Conservation (phyloP, 2,113 vertebrate species). For the Verasper variegatus region DNA sequence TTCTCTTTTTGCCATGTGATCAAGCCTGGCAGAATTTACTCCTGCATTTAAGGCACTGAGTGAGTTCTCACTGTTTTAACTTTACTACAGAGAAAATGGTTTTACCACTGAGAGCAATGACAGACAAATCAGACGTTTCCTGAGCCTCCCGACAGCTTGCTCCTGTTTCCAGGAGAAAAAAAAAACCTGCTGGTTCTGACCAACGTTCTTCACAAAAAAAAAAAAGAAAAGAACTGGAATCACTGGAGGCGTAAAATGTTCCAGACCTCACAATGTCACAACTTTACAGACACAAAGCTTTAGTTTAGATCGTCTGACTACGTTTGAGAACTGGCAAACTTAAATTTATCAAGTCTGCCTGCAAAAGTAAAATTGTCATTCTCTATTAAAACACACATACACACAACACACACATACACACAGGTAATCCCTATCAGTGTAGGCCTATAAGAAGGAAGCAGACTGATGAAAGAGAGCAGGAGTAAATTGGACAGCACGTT, state of each 20-base stretch:
- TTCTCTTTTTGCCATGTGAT: no score
- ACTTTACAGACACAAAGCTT: slow-evolving; percentile 48
- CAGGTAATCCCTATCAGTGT: slow-evolving; percentile 9
- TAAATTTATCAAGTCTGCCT: slow-evolving; percentile 38
- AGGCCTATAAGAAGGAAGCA: not conserved
- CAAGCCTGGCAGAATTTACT: no score
- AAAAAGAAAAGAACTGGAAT: slow-evolving; percentile 16
- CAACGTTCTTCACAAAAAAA: slow-evolving; percentile 28
- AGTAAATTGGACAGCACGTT: not conserved
- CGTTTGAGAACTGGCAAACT: slow-evolving; percentile 38
- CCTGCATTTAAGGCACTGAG: no score
- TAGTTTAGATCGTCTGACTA: slow-evolving; percentile 39
- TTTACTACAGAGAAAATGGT: not conserved
- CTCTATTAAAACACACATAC: slow-evolving; percentile 19
- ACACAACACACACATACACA: slow-evolving; percentile 5
- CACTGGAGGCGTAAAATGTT: slow-evolving; percentile 60
- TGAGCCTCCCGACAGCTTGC: not conserved
- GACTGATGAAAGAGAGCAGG: slow-evolving; percentile 22
- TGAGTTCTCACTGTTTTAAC: no score
- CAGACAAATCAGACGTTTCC: not conserved
- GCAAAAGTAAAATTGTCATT: slow-evolving; percentile 37
- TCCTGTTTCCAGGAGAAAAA: slow-evolving; percentile 12
- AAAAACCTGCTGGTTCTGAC: not conserved
- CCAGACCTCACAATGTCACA: slow-evolving; percentile 65
- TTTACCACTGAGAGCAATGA: slow-evolving; percentile 3